Percentiles rank a stretch among this genome's conserved stretches.
Conservation (phyloP, 2,888 invertebrate genomes). For the Nudaria mundana region DNA sequence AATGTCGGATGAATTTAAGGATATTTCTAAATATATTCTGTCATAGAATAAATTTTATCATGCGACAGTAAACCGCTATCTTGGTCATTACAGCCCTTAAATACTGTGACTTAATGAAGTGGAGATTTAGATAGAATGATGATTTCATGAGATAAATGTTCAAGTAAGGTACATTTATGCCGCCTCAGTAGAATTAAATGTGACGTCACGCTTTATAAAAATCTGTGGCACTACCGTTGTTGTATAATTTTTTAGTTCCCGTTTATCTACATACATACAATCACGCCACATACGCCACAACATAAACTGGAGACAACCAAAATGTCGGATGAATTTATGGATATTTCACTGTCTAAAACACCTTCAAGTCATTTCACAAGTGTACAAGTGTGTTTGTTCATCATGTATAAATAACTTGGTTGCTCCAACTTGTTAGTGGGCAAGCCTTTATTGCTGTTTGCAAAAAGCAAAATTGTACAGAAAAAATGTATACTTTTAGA, state of each 20-base stretch:
- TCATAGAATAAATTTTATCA: conserved; percentile 19
- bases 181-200: background rate
- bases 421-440: too few species aligned
- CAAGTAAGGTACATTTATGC: background rate
- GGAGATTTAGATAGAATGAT: conserved; percentile 25
- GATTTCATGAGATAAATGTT: conserved; percentile 16
- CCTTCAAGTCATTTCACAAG: too few species aligned
- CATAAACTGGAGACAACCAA: background rate
- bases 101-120: conserved; percentile 26
- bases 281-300: too few species aligned
- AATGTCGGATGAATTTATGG: conserved; percentile 13
- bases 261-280: too few species aligned
- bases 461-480: too few species aligned
- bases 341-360: too few species aligned
- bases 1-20: conserved; percentile 13
- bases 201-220: background rate
- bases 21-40: conserved; percentile 5
- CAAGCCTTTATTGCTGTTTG: too few species aligned
- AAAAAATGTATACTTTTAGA: too few species aligned
- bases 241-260: too few species aligned
- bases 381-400: too few species aligned
- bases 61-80: conserved; percentile 17
- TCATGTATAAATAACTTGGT: too few species aligned
- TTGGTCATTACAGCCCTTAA: conserved; percentile 23
- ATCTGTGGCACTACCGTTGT: background rate